Evolutionary conservation across 2,797 vertebrate species (phyloP), one percentile per base, ranked within the genome.

Genomic region (Lycodopsis pacificus): DNA sequence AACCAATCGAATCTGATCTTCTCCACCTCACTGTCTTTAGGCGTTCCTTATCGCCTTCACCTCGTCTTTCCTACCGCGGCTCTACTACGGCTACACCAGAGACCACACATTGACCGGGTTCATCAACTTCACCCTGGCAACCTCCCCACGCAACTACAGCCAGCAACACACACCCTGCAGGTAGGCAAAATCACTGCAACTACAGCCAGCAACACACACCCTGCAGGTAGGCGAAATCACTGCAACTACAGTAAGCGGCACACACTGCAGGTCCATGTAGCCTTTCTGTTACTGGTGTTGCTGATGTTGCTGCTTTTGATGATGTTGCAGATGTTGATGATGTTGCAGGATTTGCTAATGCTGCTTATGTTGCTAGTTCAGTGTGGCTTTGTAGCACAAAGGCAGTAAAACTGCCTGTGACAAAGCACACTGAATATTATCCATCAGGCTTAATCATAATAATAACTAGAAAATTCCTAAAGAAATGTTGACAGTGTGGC

Each of bases 31-130:
- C 5, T 51, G 13, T 48, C 22, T 71, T 13, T 8, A 96, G 96
- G 95, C 95, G 7, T 96, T 96, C 73, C 94, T 96, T 80, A 94
- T 96, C 0, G 94, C 95, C 0, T 96, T 96, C 91, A 95, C 96
- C 0, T 96, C 94, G 0, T 94, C 95, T 79, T 96, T 96, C 71
- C 80, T 95, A 36, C 95, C 94, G 0, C 93, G 92, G 0, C 91
- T 95, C 4, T 93, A 91, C 49, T 95, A 95, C 79, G 84, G 89
- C 59, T 93, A 93, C 56, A 94, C 93, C 51, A 90, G 80, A 53
- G 84, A 95, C 68, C 76, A 76, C 70, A 75, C 89, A 0, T 86
- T 95, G 56, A 83, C 74, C 0, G 95, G 95, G 66, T 96, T 88
- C 38, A 86, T 94, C 69, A 95, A 93, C 90, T 96, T 96, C 85